Evolutionary conservation across 2,888 invertebrate species (phyloP).

Genomic region (Gordius sp.): DNA sequence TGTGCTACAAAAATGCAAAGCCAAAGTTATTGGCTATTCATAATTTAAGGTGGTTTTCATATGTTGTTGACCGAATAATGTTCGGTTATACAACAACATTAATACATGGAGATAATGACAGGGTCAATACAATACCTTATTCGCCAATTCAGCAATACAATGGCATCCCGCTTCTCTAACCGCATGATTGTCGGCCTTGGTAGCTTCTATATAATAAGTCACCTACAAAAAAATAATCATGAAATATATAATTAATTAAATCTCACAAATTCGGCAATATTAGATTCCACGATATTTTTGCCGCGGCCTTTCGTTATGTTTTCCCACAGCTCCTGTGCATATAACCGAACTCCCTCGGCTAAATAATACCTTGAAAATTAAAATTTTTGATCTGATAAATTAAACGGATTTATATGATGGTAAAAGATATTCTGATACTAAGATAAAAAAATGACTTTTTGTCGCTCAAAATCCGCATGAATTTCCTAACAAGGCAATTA

Average conservation of each 20-base stretch:
- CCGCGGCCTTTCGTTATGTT: background rate
- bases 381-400: too few relatives aligned
- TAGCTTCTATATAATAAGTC: constrained; percentile 31
- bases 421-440: too few relatives aligned
- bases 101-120: too few relatives aligned
- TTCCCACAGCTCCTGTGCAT: constrained; percentile 35
- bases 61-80: too few relatives aligned
- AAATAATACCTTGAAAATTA: constrained; percentile 32
- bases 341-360: constrained; percentile 34
- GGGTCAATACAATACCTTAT: constrained; percentile 28
- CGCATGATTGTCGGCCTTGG: constrained; percentile 34
- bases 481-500: too few relatives aligned
- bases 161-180: constrained; percentile 36
- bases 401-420: too few relatives aligned
- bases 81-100: too few relatives aligned
- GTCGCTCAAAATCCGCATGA: too few relatives aligned
- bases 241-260: background rate
- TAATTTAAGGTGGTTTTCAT: too few relatives aligned
- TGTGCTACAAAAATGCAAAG: too few relatives aligned
- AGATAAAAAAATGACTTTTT: too few relatives aligned
- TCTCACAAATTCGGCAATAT: constrained; percentile 28
- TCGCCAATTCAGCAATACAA: constrained; percentile 34
- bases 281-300: constrained; percentile 28
- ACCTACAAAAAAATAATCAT: constrained; percentile 25
- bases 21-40: too few relatives aligned